phyloP scores from a whole-genome alignment of 2,797 vertebrate genomes.

The Esox masquinongy region DNA sequence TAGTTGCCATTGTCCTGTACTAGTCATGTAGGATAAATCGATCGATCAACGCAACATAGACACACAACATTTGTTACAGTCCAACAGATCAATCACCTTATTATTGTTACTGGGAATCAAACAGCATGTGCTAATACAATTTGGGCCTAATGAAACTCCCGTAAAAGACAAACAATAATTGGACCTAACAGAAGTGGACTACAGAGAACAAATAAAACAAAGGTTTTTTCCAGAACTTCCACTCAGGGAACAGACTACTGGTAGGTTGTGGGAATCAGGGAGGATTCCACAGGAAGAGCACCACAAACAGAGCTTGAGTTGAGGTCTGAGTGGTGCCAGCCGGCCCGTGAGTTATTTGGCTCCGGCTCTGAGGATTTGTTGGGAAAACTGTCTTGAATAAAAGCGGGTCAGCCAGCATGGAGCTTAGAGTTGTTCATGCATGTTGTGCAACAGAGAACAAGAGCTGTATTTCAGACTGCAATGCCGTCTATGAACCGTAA shows the following conservation, averaged over 20 bases:
- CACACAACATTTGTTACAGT: no score
- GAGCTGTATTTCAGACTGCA: slow-evolving; percentile 53
- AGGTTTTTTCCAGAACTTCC: slow-evolving; percentile 17
- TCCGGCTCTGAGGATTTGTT: slow-evolving; percentile 19
- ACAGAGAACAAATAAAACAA: slow-evolving; percentile 19
- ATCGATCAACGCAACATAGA: no score
- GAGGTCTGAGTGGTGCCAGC: slow-evolving; percentile 13
- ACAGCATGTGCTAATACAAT: neutral
- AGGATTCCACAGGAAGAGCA: slow-evolving; percentile 14
- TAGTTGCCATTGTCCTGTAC: no score
- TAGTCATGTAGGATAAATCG: no score
- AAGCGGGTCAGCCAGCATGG: slow-evolving; percentile 38
- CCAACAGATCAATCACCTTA: no score
- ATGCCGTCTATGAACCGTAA: slow-evolving; percentile 65
- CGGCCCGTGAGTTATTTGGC: neutral
- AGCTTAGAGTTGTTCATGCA: slow-evolving; percentile 32
- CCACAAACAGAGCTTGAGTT: neutral
- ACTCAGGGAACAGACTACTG: slow-evolving; percentile 21
- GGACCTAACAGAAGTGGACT: slow-evolving; percentile 13
- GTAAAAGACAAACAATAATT: neutral
- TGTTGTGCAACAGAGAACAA: slow-evolving; percentile 53
- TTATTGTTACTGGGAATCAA: neutral
- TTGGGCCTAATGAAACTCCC: neutral
- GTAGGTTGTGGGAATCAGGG: slow-evolving; percentile 15
- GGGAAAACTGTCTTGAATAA: slow-evolving; percentile 11